Conservation (phyloP, 2,888 invertebrate genomes). For the Epinotia brunnichana region DNA sequence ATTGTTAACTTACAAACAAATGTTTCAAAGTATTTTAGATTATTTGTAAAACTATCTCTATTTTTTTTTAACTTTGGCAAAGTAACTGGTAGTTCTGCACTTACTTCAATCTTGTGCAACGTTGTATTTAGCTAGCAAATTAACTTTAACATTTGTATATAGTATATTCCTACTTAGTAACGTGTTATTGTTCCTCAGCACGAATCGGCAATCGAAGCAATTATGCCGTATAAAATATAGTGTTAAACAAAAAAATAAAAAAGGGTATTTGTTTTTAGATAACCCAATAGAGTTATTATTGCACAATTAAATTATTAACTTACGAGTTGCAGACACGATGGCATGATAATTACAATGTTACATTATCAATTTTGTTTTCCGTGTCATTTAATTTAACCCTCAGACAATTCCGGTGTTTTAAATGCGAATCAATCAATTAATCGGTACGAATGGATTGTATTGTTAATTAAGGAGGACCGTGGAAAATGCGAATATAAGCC, state of each 20-base stretch:
- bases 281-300: conserved; percentile 34
- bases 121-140: too few relatives aligned
- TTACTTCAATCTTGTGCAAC: neutral
- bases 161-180: neutral
- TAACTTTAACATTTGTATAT: neutral
- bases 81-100: neutral
- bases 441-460: conserved; percentile 12
- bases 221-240: conserved; percentile 10
- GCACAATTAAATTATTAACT: conserved; percentile 32
- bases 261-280: conserved; percentile 29
- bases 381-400: conserved; percentile 23
- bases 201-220: conserved; percentile 10
- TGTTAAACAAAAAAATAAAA: conserved; percentile 8
- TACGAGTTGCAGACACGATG: conserved; percentile 23
- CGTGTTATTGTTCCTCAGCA: neutral
- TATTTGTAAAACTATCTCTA: too few relatives aligned
- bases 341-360: conserved; percentile 19
- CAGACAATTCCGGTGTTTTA: conserved; percentile 12
- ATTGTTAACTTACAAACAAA: too few relatives aligned
- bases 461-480: neutral
- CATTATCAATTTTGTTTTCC: conserved; percentile 13
- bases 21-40: too few relatives aligned
- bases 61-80: neutral
- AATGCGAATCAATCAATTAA: conserved; percentile 12
- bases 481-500: neutral